Evolutionary conservation across 2,888 invertebrate species (phyloP), one percentile per base, ranked within the genome.

Genomic region (Plebejus anna): DNA sequence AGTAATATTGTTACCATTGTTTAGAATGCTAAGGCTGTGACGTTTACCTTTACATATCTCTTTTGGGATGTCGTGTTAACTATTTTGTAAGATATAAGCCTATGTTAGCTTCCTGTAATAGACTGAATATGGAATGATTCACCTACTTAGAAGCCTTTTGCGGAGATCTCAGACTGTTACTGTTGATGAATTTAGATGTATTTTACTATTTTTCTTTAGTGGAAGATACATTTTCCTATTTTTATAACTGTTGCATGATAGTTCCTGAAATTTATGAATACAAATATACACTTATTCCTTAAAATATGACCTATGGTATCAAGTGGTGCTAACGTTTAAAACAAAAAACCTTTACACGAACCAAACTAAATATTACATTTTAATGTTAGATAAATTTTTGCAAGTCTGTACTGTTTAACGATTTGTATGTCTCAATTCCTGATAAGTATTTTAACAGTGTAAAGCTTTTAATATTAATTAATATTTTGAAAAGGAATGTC

Each of bases 1-100:
- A 61, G 61, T 28, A 9, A 28, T 61, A 28, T 72, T 72, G 72
- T 72, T 72, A 72, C 72, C 72, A 72, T 42, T 72, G 66, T 22
- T n/a, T 72, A 47, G 28, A 36, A 42, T 42, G 71, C 32, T 28
- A n/a, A 73, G 73, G 73, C 73, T 73, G 73, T 73, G 73, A 73
- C 6, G 28, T 73, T 73, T 73, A 73, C 73, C 28, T 66, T 66
- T 36, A 66, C 32, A 36, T 66, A 66, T 73, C 73, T 73, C 73
- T 73, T 73, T 73, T 55, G 73, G 51, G 55, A 73, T 51, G 16
- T 13, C 5, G 6, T 28, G 55, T 73, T 73, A 51, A 73, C 73
- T 47, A 73, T 73, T 73, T 47, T 28, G 32, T 66, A 66, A 66
- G 66, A 32, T 66, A 32, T 13, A 66, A 13, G 66, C 16, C 66